Base-by-base conservation (phyloP, 53 echinoderm and acorn worm genomes). In the Paelopatides confundens region DNA sequence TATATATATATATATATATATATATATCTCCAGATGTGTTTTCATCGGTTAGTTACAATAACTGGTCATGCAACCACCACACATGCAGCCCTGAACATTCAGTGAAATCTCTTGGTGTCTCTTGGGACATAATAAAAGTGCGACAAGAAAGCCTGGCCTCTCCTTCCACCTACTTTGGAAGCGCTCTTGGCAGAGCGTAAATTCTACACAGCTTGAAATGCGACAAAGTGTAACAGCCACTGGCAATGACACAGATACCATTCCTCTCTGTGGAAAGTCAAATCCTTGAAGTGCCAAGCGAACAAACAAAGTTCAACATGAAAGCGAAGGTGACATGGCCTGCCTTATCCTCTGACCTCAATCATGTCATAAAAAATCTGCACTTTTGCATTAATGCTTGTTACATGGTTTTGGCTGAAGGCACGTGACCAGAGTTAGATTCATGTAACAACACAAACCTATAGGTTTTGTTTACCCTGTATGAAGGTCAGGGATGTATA, bases 221-320 rank as follows among this genome's bases (percentile, higher is more conserved):
- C 74, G 74, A 17, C 46, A 24, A 74, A 74, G 74, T 47, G 47
- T 74, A 74, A 74, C 74, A 74, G 40, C 74, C 40, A 40, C 26
- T n/a, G 74, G 74, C 74, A 74, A 36, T 23, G n/a, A 1, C 21
- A 28, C 27, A 38, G 35, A 21, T 46, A 10, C 21, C 58, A 21
- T 18, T 6, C 74, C 27, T 46, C 40, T 40, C 74, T 35, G 21
- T 8, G 13, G 26, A 4, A 74, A 9, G 39, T 40, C 38, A 12
- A 29, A 74, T 74, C 74, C 74, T 74, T 74, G 74, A 74, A 39
- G 37, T 74, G 74, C 46, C 74, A 74, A 17, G 5, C 28, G 40
- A 17, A 36, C 40, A 21, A 40, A 12, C 24, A 48, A 12, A 48
- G 48, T 39, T 68, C 39, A 40, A 18, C 29, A 4, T 68, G 74